A percentile compares a stretch with the other conserved stretches of the same genome.
These are phyloP conservation scores for Cygnus buccinator DNA, from an alignment of 2,113 vertebrate genomes.

Conservation along the genomic window DNA sequence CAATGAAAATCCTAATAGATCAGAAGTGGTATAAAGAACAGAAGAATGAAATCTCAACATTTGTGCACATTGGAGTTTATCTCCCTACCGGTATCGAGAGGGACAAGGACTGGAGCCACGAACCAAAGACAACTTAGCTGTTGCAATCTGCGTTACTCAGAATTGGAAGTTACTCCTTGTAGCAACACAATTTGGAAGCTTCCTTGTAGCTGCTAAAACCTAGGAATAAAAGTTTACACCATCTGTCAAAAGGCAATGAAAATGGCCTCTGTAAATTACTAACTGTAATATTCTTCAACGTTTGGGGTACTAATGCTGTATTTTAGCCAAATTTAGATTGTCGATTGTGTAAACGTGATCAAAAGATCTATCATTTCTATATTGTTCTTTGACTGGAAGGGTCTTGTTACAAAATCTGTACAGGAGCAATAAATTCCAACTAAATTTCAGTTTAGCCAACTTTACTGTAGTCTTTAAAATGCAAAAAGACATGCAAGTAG, in stretches of 20 bases:
- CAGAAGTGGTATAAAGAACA: accelerated
- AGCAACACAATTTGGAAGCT: not conserved
- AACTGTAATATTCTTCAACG: not conserved
- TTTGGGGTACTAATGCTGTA: accelerated
- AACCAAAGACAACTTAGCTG: not conserved
- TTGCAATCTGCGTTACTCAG: accelerated
- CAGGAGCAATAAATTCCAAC: not conserved
- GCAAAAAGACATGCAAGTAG: not conserved
- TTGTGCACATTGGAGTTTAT: accelerated
- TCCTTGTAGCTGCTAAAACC: not conserved
- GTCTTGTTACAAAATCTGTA: not conserved
- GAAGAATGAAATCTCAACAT: not conserved
- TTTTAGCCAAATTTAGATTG: not conserved
- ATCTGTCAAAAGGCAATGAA: not conserved
- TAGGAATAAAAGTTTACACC: not conserved
- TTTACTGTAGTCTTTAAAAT: not conserved
- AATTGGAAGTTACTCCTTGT: not conserved
- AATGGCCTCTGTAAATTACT: not conserved
- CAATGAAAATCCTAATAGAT: not conserved
- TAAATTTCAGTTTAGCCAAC: not conserved
- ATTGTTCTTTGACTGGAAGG: not conserved
- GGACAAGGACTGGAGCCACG: not conserved
- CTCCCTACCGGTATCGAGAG: accelerated
- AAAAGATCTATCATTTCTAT: not conserved
- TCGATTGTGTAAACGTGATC: not conserved